phyloP scores from a whole-genome alignment of 1,140 invertebrate genomes.

The Sitobion miscanthi region DNA sequence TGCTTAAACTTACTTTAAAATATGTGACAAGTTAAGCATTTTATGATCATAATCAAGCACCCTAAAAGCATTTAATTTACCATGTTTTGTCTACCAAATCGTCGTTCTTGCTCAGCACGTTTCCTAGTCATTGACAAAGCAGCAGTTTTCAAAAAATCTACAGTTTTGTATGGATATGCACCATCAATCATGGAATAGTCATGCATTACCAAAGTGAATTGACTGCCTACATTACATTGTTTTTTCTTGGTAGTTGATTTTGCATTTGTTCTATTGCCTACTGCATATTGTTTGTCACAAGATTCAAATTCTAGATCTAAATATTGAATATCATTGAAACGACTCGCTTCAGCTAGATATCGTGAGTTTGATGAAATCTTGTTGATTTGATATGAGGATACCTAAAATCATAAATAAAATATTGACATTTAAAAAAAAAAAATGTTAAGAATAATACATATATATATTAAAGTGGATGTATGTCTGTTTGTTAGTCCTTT shows the following conservation, averaged over 20 bases:
- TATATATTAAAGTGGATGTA: too few species aligned
- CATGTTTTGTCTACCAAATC: slow-evolving; percentile 58
- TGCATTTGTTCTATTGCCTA: background rate
- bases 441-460: background rate
- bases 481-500: too few species aligned
- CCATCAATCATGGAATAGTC: slow-evolving; percentile 53
- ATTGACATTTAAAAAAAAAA: slow-evolving; percentile 10
- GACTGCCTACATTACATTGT: slow-evolving; percentile 36
- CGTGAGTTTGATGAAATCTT: slow-evolving; percentile 42
- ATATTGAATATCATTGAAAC: slow-evolving; percentile 70
- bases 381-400: slow-evolving; percentile 54
- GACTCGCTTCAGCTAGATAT: slow-evolving; percentile 51
- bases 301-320: slow-evolving; percentile 76
- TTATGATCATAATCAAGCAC: slow-evolving; percentile 45
- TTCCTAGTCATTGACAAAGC: slow-evolving; percentile 87
- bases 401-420: slow-evolving; percentile 40
- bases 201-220: slow-evolving; percentile 54
- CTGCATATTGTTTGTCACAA: slow-evolving; percentile 57
- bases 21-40: slow-evolving; percentile 27
- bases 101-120: slow-evolving; percentile 73
- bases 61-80: slow-evolving; percentile 35
- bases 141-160: slow-evolving; percentile 90
- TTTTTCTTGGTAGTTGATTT: slow-evolving; percentile 34
- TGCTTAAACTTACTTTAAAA: slow-evolving; percentile 24
- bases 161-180: slow-evolving; percentile 81